phyloP scores from a whole-genome alignment of 2,888 invertebrate species.

The Drosophila rubida region DNA sequence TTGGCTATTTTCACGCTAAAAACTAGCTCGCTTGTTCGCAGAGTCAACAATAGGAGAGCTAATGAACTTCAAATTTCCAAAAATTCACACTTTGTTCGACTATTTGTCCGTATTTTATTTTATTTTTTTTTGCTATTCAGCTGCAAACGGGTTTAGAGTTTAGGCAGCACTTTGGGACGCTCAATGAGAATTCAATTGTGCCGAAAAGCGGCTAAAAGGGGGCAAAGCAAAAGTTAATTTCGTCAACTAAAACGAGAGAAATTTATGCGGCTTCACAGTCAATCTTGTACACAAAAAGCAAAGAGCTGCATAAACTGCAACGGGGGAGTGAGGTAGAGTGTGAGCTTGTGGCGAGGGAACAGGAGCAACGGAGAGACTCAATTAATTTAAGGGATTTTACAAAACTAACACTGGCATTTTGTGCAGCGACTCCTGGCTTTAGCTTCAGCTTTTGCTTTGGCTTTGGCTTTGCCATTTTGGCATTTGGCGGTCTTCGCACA shows the following conservation, averaged over 20 bases:
- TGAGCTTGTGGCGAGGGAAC: neutral
- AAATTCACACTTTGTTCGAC: neutral
- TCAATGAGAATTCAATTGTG: slow-evolving; percentile 31
- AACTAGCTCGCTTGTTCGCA: no score
- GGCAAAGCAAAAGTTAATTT: slow-evolving; percentile 57
- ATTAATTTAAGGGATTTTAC: slow-evolving; percentile 73
- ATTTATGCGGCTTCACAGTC: slow-evolving; percentile 62
- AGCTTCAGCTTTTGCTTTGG: slow-evolving; percentile 30
- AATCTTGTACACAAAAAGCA: slow-evolving; percentile 27
- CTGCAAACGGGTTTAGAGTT: no score
- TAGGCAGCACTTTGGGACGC: neutral
- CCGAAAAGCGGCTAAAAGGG: slow-evolving; percentile 39
- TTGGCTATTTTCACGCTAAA: neutral
- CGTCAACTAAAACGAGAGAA: slow-evolving; percentile 44
- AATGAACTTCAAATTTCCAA: neutral
- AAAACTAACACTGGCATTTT: slow-evolving; percentile 52
- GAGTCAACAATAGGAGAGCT: no score
- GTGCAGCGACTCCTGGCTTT: slow-evolving; percentile 26
- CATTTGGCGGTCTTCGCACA: slow-evolving; percentile 71
- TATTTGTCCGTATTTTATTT: no score
- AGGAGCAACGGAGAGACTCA: slow-evolving; percentile 45
- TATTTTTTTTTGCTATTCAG: neutral
- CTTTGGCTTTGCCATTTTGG: slow-evolving; percentile 44
- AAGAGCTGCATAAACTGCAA: slow-evolving; percentile 16
- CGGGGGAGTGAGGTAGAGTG: neutral